phyloP scores from a whole-genome alignment of 2,797 vertebrate genomes.

The Pampus argenteus region DNA sequence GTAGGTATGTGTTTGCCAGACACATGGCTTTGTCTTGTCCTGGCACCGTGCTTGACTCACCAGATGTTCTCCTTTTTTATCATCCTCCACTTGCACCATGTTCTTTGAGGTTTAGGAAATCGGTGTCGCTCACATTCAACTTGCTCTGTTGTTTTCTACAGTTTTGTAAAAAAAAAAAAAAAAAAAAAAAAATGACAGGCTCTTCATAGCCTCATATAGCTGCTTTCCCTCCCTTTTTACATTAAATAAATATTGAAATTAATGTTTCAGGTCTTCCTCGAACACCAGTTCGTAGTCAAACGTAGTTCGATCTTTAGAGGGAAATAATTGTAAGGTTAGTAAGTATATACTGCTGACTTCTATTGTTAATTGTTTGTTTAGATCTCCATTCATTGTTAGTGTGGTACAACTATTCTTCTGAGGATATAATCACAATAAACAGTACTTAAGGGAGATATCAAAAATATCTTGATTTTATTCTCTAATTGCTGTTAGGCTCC shows the following conservation, averaged over 20 bases:
- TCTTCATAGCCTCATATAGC: conserved; percentile 41
- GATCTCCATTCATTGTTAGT: neutral
- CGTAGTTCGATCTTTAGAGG: neutral
- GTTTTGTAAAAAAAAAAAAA: conserved; percentile 52
- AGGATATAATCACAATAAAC: neutral
- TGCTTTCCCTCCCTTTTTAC: conserved; percentile 11
- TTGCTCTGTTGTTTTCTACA: conserved; percentile 65
- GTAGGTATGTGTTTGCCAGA: conserved; percentile 80
- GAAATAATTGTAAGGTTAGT: conserved; percentile 4
- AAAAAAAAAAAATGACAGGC: conserved; percentile 53
- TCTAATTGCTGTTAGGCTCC: no score
- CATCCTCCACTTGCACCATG: conserved; percentile 80
- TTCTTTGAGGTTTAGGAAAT: conserved; percentile 80
- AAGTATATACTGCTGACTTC: neutral
- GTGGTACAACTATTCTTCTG: neutral
- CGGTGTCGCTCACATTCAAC: conserved; percentile 70
- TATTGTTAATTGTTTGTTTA: conserved; percentile 15
- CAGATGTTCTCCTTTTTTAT: conserved; percentile 90
- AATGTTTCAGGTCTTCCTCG: conserved; percentile 29
- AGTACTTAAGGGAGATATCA: no score
- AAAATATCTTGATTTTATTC: no score
- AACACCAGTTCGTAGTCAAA: conserved; percentile 10
- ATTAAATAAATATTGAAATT: conserved; percentile 22
- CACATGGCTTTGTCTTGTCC: conserved; percentile 86
- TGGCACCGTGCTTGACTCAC: conserved; percentile 83